These are phyloP conservation scores for Allacma fusca DNA, from an alignment of 2,888 invertebrate genomes.

Conservation along the genomic window DNA sequence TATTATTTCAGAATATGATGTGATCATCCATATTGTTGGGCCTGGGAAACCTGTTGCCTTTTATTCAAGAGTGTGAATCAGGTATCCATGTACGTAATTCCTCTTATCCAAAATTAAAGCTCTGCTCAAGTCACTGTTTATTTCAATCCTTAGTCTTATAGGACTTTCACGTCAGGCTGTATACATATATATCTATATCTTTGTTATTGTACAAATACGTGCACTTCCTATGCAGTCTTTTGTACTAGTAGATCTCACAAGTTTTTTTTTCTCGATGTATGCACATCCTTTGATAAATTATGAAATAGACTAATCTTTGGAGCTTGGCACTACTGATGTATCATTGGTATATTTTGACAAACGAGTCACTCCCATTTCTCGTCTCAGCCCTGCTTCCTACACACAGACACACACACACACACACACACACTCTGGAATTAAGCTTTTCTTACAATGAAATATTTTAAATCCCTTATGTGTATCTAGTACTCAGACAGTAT, in stretches of 20 bases:
- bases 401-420: slow-evolving; percentile 8
- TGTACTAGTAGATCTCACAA: no score
- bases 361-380: not conserved
- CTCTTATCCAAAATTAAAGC: no score
- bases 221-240: no score
- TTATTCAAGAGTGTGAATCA: not conserved
- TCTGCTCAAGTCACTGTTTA: no score
- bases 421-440: not conserved
- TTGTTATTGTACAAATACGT: no score
- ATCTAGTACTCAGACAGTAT: no score
- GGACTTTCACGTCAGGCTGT: no score
- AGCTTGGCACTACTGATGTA: not conserved
- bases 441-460: not conserved
- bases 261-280: no score
- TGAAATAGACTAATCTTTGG: slow-evolving; percentile 1
- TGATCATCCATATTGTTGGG: slow-evolving; percentile 22
- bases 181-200: no score
- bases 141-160: no score
- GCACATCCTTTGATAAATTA: not conserved
- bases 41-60: slow-evolving; percentile 28
- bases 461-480: no score
- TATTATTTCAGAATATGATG: not conserved
- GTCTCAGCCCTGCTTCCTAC: not conserved
- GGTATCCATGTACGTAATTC: not conserved
- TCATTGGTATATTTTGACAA: slow-evolving; percentile 6